A percentile compares a stretch with the other conserved stretches of the same genome.
These are phyloP conservation scores for roundworm (Caenorhabditis elegans) DNA, from an alignment of 1,140 invertebrate species.

Conservation along the genomic window WBcel235 BX284606.5:7339501-7340000, in stretches of 20 bases:
- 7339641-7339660: neutral
- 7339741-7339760: neutral
- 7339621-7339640: neutral
- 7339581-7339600: neutral
- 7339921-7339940: neutral
- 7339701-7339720: neutral
- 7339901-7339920: neutral
- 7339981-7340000: neutral
- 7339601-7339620: neutral
- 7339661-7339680: neutral
- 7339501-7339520: neutral
- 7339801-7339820: neutral
- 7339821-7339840: neutral
- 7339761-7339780: neutral
- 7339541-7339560: neutral
- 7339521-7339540: neutral
- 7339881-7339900: neutral
- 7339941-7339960: conserved; percentile 5
- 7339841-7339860: neutral
- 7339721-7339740: too few relatives aligned
- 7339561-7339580: neutral
- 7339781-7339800: neutral
- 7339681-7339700: neutral
- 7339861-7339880: too few relatives aligned
- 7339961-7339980: neutral